Conservation (phyloP, 2,113 vertebrate genomes). For the Leptobrachium ailaonicum region DNA sequence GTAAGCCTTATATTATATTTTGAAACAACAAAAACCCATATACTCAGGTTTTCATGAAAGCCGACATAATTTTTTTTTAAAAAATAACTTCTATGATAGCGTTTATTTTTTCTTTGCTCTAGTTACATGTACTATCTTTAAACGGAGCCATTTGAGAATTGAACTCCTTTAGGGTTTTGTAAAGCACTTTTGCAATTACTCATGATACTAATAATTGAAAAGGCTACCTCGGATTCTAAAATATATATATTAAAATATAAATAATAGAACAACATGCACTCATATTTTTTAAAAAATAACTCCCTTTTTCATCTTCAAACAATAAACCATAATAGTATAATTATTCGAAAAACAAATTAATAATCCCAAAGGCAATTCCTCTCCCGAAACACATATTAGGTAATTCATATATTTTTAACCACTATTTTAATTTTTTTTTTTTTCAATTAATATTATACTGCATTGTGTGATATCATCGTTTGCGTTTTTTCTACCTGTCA, state of each 20-base stretch:
- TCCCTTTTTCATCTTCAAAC: slow-evolving; percentile 48
- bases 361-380: slow-evolving; percentile 20
- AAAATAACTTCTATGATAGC: too few species aligned
- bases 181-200: slow-evolving; percentile 70
- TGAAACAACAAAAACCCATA: too few species aligned
- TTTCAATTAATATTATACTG: slow-evolving; percentile 5
- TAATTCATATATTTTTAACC: slow-evolving; percentile 42
- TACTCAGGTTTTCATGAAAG: too few species aligned
- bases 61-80: too few species aligned
- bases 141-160: slow-evolving; percentile 66
- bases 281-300: slow-evolving; percentile 58
- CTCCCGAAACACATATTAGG: slow-evolving; percentile 19
- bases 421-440: too few species aligned
- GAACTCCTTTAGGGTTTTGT: slow-evolving; percentile 64
- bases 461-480: slow-evolving; percentile 21
- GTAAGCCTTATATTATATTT: too few species aligned
- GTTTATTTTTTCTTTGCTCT: slow-evolving; percentile 45
- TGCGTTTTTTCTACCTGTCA: slow-evolving; percentile 9
- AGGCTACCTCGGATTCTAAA: slow-evolving; percentile 79
- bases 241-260: slow-evolving; percentile 69
- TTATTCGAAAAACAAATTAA: slow-evolving; percentile 28
- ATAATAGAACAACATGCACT: slow-evolving; percentile 78
- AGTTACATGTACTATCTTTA: too few species aligned
- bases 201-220: slow-evolving; percentile 64
- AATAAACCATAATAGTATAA: slow-evolving; percentile 13